phyloP scores from a whole-genome alignment of 2,888 invertebrate genomes.

The Embidobia sp. region DNA sequence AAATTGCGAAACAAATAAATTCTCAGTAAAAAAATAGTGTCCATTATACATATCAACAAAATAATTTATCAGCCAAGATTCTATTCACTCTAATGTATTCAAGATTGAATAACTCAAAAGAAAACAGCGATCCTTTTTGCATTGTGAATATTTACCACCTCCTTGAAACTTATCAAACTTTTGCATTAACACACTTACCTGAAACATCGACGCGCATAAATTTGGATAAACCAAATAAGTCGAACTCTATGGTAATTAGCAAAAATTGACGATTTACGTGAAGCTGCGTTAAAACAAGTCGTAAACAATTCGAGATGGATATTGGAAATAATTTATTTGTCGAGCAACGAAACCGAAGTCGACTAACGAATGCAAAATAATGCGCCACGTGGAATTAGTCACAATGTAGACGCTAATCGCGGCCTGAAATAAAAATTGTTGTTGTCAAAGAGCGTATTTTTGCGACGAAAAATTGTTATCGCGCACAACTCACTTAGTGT shows the following conservation, averaged over 20 bases:
- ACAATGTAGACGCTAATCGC: conserved; percentile 14
- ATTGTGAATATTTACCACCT: conserved; percentile 29
- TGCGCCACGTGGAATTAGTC: conserved; percentile 25
- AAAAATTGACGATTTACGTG: conserved; percentile 28
- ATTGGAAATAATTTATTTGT: conserved; percentile 35
- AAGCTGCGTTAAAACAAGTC: neutral
- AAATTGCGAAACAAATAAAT: too few relatives aligned
- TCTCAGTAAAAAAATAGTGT: too few relatives aligned
- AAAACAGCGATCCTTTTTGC: conserved; percentile 10
- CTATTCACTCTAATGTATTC: conserved; percentile 26
- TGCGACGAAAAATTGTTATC: conserved; percentile 44
- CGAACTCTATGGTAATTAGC: conserved; percentile 36
- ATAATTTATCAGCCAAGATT: conserved; percentile 17
- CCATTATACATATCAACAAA: too few relatives aligned
- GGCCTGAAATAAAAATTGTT: conserved; percentile 31
- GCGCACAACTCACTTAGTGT: conserved; percentile 41
- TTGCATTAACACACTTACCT: conserved; percentile 35
- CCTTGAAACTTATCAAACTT: conserved; percentile 36
- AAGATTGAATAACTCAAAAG: conserved; percentile 21
- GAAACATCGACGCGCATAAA: conserved; percentile 32
- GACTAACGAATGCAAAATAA: conserved; percentile 36
- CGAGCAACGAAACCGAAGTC: conserved; percentile 24
- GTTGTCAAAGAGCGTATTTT: conserved; percentile 24
- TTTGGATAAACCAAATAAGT: conserved; percentile 39
- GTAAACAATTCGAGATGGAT: conserved; percentile 1